Evolutionary conservation across 1,140 invertebrate genomes (phyloP).

Genomic region (Cherax destructor): DNA sequence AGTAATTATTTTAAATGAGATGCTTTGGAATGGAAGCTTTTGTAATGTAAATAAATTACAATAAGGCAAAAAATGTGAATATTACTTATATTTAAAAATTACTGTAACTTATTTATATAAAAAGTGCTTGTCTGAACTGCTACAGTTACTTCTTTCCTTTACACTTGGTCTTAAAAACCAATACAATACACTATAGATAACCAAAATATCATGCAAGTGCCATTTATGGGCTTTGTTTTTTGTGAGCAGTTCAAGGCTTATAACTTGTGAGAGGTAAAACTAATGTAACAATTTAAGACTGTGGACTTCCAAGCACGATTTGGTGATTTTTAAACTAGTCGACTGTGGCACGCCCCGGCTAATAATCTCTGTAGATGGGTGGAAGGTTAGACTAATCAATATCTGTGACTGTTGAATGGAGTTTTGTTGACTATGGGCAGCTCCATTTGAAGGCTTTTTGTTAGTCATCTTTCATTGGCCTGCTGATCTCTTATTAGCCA

Average conservation of each 20-base stretch:
- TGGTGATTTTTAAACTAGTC: constrained; percentile 26
- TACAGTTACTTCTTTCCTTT: too few species aligned
- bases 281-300: constrained; percentile 4
- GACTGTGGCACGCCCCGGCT: constrained; percentile 20
- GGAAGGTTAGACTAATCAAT: constrained; percentile 18
- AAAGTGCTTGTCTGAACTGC: too few species aligned
- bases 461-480: constrained; percentile 22
- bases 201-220: not conserved
- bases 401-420: constrained; percentile 1
- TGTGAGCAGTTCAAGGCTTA: not conserved
- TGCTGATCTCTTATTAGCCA: constrained; percentile 17
- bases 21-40: not conserved
- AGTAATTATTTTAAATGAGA: not conserved
- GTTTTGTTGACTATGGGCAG: not conserved
- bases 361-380: constrained; percentile 1
- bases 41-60: not conserved
- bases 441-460: constrained; percentile 25
- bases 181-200: too few species aligned
- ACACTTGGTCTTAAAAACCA: too few species aligned
- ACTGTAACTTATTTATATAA: too few species aligned
- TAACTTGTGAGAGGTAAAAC: not conserved
- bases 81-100: not conserved
- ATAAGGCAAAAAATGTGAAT: not conserved
- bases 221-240: not conserved
- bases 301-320: not conserved